Conservation (phyloP, 30 jellyfish, hydroid and myxozoan species). For the Aurelia sp. region DNA sequence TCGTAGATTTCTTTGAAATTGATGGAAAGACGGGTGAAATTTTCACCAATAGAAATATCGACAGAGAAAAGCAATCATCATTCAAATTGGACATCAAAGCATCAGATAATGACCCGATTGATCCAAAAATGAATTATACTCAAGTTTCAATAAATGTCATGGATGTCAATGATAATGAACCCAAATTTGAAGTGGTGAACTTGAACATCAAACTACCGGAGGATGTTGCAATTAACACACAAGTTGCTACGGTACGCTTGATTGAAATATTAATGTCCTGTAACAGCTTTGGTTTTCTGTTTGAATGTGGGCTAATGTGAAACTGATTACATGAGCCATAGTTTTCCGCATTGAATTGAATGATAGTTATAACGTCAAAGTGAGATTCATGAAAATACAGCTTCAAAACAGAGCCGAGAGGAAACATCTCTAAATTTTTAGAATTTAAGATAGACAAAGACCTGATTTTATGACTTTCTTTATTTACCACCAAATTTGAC, state of each 20-base stretch:
- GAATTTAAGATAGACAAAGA: not conserved
- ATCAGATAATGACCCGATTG: conserved; percentile 52
- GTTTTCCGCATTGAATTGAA: no score
- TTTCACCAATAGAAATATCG: conserved; percentile 30
- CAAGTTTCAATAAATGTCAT: conserved; percentile 37
- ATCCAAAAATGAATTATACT: conserved; percentile 43
- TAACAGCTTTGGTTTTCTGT: no score
- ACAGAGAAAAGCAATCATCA: conserved; percentile 56
- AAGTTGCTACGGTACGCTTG: conserved; percentile 11
- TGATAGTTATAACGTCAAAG: no score
- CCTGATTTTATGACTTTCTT: no score
- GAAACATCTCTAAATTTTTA: not conserved
- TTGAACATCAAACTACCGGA: conserved; percentile 20
- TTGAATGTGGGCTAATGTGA: no score
- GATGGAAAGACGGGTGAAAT: conserved; percentile 57
- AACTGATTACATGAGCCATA: no score
- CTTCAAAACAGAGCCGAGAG: not conserved
- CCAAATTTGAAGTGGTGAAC: conserved; percentile 15
- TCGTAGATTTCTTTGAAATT: conserved; percentile 37
- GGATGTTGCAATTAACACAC: conserved; percentile 19
- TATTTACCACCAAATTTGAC: no score
- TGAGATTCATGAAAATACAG: no score
- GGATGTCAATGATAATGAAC: conserved; percentile 79
- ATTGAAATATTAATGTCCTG: no score
- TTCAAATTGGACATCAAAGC: conserved; percentile 48